phyloP scores from a whole-genome alignment of 2,888 invertebrate genomes.

The Stramonita haemastoma region DNA sequence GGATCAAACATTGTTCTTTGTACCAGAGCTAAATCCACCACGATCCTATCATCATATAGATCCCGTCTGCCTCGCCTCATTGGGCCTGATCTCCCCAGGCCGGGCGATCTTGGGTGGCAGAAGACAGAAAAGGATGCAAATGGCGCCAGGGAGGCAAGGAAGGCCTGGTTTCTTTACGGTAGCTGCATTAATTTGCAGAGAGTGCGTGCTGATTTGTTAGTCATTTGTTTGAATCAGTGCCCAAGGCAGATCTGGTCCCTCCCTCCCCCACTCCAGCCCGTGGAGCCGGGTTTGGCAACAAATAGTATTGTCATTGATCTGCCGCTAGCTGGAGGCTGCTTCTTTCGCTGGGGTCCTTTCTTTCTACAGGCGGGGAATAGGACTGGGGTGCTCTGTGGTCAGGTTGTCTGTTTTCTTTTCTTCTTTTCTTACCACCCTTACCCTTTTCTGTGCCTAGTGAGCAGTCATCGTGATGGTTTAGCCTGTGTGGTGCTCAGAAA shows the following conservation, averaged over 20 bases:
- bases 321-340: too few species aligned
- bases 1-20: too few species aligned
- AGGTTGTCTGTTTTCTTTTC: too few species aligned
- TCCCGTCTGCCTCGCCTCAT: conserved; percentile 8
- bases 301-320: conserved; percentile 26
- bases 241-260: conserved; percentile 16
- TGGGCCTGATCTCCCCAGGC: conserved; percentile 18
- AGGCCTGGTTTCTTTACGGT: conserved; percentile 34
- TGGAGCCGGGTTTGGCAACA: conserved; percentile 14
- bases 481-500: too few species aligned
- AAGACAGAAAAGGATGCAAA: conserved; percentile 35
- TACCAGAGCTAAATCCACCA: not conserved
- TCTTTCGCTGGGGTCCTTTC: too few species aligned
- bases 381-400: too few species aligned
- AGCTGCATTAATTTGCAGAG: conserved; percentile 31
- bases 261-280: not conserved
- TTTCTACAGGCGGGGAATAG: too few species aligned
- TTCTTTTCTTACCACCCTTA: too few species aligned
- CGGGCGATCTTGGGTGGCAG: not conserved
- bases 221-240: conserved; percentile 39
- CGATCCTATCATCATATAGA: conserved; percentile 9
- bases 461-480: too few species aligned
- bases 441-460: too few species aligned
- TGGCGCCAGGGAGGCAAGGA: conserved; percentile 31
- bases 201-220: conserved; percentile 36